Conservation (phyloP, 2,113 vertebrate species). For the Tragelaphus imberbis region DNA sequence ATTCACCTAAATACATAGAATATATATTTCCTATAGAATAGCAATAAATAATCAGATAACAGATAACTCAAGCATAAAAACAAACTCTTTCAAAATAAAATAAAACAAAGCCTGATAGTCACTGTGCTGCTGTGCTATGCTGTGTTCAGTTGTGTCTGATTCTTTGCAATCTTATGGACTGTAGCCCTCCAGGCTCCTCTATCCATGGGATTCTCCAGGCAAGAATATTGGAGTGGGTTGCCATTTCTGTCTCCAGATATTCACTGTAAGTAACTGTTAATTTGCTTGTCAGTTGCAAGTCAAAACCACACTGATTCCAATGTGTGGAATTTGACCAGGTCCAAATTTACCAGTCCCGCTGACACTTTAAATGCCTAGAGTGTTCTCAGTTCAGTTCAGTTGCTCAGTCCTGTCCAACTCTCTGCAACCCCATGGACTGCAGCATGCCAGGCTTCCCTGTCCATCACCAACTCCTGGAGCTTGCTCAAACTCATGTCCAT, state of each 20-base stretch:
- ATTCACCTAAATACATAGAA: not conserved
- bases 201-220: not conserved
- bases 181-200: not conserved
- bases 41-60: not conserved
- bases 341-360: slow-evolving; percentile 16
- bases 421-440: not conserved
- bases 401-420: not conserved
- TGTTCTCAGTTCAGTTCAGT: not conserved
- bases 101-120: not conserved
- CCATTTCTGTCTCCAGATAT: not conserved
- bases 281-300: not conserved
- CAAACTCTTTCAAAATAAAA: slow-evolving; percentile 3
- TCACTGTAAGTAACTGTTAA: not conserved
- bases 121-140: not conserved
- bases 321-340: not conserved
- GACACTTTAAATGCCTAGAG: not conserved
- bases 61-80: slow-evolving; percentile 25
- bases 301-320: not conserved
- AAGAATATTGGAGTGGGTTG: not conserved
- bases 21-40: not conserved
- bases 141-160: not conserved
- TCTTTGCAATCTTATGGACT: not conserved
- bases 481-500: no score
- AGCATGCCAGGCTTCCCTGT: not conserved
- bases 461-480: not conserved